Base-by-base conservation (phyloP, 2,888 invertebrate species). In the Tachina lurida region DNA sequence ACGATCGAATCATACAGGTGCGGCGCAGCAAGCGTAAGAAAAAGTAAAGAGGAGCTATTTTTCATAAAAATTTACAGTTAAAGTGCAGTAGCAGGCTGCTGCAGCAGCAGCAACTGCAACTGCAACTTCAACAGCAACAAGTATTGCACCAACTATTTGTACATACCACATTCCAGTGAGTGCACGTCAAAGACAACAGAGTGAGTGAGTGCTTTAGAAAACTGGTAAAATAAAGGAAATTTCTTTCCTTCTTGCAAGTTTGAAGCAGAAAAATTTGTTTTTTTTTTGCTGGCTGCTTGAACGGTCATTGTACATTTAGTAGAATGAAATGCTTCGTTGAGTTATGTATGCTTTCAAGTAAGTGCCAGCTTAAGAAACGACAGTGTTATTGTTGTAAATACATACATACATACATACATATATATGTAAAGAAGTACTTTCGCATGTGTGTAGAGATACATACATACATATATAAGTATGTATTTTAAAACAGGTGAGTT, bases 301-400 rank as follows among this genome's bases (percentile, higher is more conserved):
- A 90, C 91, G 90, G 91, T 91, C 90, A 91, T 90, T 89, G 90
- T 88, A 91, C 90, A 90, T 87, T 74, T 58, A 31, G 2, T 31
- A 75, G 71, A 84, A 80, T 63, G 71, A 84, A 80, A 73, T 84
- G 76, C 71, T 73, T 73, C 65, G 76, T 47, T 84, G 76, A 7
- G 31, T 31, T 31, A 31, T 31, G 31, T 31, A 31, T 31, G 73
- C 54, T 68, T 63, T 75, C 15, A 41, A 49, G 65, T 41, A 77
- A 65, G 10, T 5, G 13, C 10, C n/a, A 47, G 19, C 49, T 52
- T 10, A 52, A 60, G 15, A 78, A 68, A 68, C 49, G 58, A 49
- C 58, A 68, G 60, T 67, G n/a, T 41, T 39, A 41, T 77, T 58
- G 12, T 12, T 58, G 52, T 22, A 41, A 31, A 31, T 31, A 31